phyloP scores from a whole-genome alignment of 2,797 vertebrate species.

The Hapalemur alaotrensis region DNA sequence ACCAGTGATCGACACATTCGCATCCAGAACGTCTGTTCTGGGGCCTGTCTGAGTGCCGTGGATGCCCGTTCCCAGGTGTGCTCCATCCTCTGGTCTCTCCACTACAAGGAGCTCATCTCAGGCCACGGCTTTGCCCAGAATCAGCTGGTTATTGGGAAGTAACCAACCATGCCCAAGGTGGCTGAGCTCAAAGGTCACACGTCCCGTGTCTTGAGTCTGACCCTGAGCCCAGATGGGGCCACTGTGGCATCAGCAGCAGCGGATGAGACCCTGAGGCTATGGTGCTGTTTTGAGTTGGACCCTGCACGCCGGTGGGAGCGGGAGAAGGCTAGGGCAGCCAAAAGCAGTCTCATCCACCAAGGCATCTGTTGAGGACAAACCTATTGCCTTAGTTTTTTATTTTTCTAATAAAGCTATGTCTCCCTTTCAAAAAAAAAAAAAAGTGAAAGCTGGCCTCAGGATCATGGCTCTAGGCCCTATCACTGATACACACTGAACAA shows the following conservation, averaged over 20 bases:
- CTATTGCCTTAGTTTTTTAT: slow-evolving; percentile 52
- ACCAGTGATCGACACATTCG: slow-evolving; percentile 96
- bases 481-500: neutral
- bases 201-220: slow-evolving; percentile 91
- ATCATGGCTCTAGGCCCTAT: neutral
- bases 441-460: neutral
- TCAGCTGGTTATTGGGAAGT: slow-evolving; percentile 95
- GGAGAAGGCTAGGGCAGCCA: slow-evolving; percentile 85
- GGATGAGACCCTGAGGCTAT: slow-evolving; percentile 94
- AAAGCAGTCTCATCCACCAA: slow-evolving; percentile 92
- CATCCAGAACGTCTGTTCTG: slow-evolving; percentile 98
- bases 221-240: slow-evolving; percentile 92
- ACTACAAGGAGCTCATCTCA: slow-evolving; percentile 96
- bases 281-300: slow-evolving; percentile 96
- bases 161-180: slow-evolving; percentile 92
- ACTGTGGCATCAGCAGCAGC: slow-evolving; percentile 92
- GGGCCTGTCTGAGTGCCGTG: slow-evolving; percentile 90
- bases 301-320: slow-evolving; percentile 91
- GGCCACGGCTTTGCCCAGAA: slow-evolving; percentile 96
- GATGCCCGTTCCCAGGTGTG: slow-evolving; percentile 97
- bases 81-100: slow-evolving; percentile 94
- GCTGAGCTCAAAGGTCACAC: slow-evolving; percentile 93
- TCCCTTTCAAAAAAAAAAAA: neutral
- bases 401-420: slow-evolving; percentile 78
- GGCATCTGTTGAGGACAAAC: slow-evolving; percentile 89